Conservation (phyloP, 2,888 invertebrate species). For the Aethes cnicana region DNA sequence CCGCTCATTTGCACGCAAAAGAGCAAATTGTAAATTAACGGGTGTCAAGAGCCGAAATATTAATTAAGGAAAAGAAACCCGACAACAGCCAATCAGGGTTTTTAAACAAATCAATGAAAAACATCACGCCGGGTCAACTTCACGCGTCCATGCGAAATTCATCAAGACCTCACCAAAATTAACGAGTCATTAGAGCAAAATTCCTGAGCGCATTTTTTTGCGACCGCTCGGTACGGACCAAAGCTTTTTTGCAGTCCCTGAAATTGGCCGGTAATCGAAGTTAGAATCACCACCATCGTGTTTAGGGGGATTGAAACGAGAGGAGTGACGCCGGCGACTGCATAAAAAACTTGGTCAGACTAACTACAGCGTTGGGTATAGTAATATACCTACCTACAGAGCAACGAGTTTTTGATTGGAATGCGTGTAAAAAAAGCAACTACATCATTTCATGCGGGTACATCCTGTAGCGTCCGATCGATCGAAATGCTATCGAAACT, state of each 20-base stretch:
- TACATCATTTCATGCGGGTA: conserved; percentile 52
- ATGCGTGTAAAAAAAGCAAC: conserved; percentile 73
- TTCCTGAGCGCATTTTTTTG: conserved; percentile 70
- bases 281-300: conserved; percentile 23
- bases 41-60: conserved; percentile 23
- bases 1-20: conserved; percentile 26
- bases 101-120: conserved; percentile 9
- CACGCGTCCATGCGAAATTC: conserved; percentile 61
- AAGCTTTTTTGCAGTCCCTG: conserved; percentile 18
- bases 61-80: conserved; percentile 6
- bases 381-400: conserved; percentile 35
- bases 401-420: conserved; percentile 73
- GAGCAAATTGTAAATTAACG: conserved; percentile 24
- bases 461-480: conserved; percentile 53
- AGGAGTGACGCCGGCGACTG: conserved; percentile 20
- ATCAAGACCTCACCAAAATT: conserved; percentile 66
- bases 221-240: conserved; percentile 26
- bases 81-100: conserved; percentile 18
- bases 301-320: conserved; percentile 26
- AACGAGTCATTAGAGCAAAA: conserved; percentile 74
- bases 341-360: conserved; percentile 31
- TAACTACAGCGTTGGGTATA: conserved; percentile 29
- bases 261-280: conserved; percentile 16
- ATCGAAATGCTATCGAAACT: conserved; percentile 26
- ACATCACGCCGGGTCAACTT: conserved; percentile 41